phyloP scores from a whole-genome alignment of 2,113 vertebrate genomes.

The Chrysochloris asiatica region DNA sequence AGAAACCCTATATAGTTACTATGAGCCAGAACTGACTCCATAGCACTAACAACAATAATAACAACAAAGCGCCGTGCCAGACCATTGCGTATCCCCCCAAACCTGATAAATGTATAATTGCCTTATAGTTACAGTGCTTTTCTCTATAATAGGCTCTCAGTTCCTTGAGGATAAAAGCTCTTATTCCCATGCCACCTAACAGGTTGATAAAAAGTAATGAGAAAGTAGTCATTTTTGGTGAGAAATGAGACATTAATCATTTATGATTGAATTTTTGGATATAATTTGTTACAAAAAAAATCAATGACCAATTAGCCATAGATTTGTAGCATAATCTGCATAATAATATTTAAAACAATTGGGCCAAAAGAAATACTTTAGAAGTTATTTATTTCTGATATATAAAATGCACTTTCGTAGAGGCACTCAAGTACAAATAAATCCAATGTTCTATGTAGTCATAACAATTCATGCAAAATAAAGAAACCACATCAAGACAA shows the following conservation, averaged over 20 bases:
- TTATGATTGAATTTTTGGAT: neutral
- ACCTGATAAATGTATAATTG: neutral
- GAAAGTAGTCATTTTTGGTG: neutral
- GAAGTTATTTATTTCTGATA: no score
- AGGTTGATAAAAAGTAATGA: slow-evolving; percentile 7
- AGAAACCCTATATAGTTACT: no score
- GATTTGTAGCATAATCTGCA: neutral
- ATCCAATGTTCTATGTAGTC: neutral
- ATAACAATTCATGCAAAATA: slow-evolving; percentile 13
- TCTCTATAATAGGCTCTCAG: neutral
- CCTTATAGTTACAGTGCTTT: neutral
- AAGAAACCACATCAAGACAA: neutral
- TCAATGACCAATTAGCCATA: neutral
- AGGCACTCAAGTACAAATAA: neutral
- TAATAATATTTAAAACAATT: neutral
- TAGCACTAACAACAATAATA: no score
- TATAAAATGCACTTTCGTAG: neutral
- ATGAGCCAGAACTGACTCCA: no score
- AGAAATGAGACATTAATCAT: slow-evolving; percentile 10
- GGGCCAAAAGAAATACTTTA: neutral
- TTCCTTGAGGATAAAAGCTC: neutral
- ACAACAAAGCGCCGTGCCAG: no score
- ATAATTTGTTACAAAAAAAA: neutral
- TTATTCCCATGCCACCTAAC: neutral
- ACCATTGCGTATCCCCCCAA: neutral